Evolutionary conservation across 2,888 invertebrate species (phyloP).

Genomic region (Leucania comma): DNA sequence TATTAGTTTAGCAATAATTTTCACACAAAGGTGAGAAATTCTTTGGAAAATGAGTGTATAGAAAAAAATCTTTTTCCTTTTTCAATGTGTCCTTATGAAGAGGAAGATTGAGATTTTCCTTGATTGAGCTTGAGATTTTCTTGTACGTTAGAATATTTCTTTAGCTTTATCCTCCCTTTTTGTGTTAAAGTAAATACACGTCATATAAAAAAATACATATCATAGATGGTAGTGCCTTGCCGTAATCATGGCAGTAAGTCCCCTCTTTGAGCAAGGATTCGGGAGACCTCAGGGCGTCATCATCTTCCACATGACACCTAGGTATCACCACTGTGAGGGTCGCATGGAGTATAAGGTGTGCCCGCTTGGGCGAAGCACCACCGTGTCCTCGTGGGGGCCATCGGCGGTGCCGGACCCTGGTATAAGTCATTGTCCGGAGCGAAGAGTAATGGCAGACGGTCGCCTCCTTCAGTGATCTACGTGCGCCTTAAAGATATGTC

Average conservation of each 20-base stretch:
- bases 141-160: background rate
- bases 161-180: conserved; percentile 12
- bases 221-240: background rate
- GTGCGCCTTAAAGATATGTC: no score
- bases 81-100: conserved; percentile 3
- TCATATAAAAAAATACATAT: background rate
- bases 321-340: no score
- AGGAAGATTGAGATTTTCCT: conserved; percentile 18
- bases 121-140: background rate
- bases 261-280: no score
- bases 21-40: background rate
- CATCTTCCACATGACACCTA: no score
- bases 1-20: background rate
- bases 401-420: no score
- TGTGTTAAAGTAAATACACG: background rate
- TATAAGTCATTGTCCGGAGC: no score
- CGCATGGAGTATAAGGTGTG: no score
- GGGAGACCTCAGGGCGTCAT: no score
- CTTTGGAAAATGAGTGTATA: background rate
- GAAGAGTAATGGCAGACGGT: no score
- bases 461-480: no score
- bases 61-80: conserved; percentile 13
- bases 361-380: no score
- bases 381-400: no score
- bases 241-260: background rate